Evolutionary conservation across 2,797 vertebrate species (phyloP).

Genomic region (Lepidocolaptes lacrymiger): DNA sequence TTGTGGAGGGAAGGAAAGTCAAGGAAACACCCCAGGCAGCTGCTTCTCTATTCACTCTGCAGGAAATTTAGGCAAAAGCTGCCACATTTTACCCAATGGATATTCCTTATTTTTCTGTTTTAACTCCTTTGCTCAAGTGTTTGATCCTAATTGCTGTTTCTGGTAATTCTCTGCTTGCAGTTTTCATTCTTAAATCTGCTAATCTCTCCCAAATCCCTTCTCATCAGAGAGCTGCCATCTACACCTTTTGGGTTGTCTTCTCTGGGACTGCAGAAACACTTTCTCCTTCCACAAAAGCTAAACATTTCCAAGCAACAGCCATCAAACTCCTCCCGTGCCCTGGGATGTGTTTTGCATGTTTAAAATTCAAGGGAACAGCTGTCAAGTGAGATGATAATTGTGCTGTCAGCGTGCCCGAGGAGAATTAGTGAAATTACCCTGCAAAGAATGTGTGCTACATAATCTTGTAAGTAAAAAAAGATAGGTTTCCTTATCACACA

Average conservation of each 20-base stretch:
- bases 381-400: slow-evolving; percentile 38
- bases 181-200: background rate
- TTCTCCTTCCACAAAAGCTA: background rate
- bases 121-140: background rate
- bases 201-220: background rate
- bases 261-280: background rate
- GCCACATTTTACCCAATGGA: background rate
- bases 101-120: background rate
- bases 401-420: background rate
- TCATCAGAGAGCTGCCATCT: background rate
- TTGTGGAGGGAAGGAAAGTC: background rate
- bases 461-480: background rate
- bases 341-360: slow-evolving; percentile 9
- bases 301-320: background rate
- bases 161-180: background rate
- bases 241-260: background rate
- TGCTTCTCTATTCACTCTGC: background rate
- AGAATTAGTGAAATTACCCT: slow-evolving; percentile 37
- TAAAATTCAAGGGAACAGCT: slow-evolving; percentile 50
- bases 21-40: background rate
- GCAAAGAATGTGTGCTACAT: background rate
- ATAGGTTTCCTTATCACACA: background rate
- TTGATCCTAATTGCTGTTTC: background rate
- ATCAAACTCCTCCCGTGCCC: background rate
- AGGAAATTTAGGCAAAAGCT: background rate